Evolutionary conservation across 2,888 invertebrate species (phyloP), one percentile per base, ranked within the genome.

Genomic region (Ecliptopera silaceata): DNA sequence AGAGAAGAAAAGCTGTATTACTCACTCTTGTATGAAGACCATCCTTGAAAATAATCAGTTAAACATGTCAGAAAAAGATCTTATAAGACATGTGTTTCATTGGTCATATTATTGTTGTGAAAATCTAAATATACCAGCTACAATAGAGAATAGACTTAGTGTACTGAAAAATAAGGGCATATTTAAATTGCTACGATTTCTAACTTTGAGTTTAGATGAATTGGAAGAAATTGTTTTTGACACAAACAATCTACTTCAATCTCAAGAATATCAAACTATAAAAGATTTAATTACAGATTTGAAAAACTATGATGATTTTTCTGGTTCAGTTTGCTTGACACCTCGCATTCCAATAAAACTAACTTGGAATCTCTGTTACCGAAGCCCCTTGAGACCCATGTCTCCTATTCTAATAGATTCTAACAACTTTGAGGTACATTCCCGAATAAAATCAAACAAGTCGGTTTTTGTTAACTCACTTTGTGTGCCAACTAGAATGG

Each of bases 61-160:
- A 66, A 93, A 93, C 74, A 86, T 92, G 60, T 75, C 78, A 53
- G 92, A 93, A 82, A 86, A 83, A 61, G 90, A 93, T 72, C 82
- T 93, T 8, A 91, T 93, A 34, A 85, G 85, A 61, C 81, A 88
- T 70, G 86, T 92, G 13, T 84, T 93, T 72, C 84, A 88, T 56
- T 94, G 94, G 94, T 88, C 92, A 38, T 66, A 78, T 49, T 72
- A 80, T 63, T 93, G 92, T 71, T 93, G 93, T 70, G 72, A 86
- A 71, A 80, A 84, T 63, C 81, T 84, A 64, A 79, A 85, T 59
- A 68, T 91, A 12, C 68, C 78, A 43, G 70, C 74, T 34, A 84
- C 86, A 46, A 69, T 86, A 51, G 83, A 88, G 62, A 92, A 90
- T 69, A 84, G 91, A 69, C 79, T 90, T 52, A 75, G 82, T 39